A percentile compares a stretch with the other conserved stretches of the same genome.
phyloP scores from a whole-genome alignment of 1,140 invertebrate genomes.

The Eubasilissa regina region DNA sequence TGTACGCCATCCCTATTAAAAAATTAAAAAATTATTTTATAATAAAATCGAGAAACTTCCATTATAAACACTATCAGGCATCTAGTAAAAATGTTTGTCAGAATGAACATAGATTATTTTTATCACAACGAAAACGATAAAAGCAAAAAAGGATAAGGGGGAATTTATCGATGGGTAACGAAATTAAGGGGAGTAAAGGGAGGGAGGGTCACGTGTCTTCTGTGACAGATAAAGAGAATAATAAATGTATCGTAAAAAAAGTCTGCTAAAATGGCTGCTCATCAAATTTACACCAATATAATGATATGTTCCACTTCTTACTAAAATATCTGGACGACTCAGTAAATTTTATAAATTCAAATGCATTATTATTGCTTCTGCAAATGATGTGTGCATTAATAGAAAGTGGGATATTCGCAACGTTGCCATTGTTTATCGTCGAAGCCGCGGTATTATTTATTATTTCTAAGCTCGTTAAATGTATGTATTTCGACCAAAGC shows the following conservation, averaged over 20 bases:
- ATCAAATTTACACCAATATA: too few relatives aligned
- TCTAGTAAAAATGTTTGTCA: conserved; percentile 4
- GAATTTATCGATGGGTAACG: conserved; percentile 29
- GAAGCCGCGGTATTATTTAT: neutral
- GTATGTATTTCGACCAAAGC: conserved; percentile 20
- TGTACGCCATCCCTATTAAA: too few relatives aligned
- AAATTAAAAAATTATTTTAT: too few relatives aligned
- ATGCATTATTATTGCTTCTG: too few relatives aligned
- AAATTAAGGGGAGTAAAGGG: conserved; percentile 16
- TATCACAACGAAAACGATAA: conserved; percentile 9
- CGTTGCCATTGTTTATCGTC: conserved; percentile 15
- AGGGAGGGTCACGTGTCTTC: conserved; percentile 13
- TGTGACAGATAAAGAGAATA: conserved; percentile 15
- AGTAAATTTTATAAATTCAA: neutral
- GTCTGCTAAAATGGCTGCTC: conserved; percentile 5
- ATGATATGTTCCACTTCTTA: neutral
- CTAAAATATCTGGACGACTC: neutral
- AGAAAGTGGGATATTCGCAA: conserved; percentile 13
- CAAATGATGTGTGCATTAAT: neutral
- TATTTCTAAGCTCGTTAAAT: neutral
- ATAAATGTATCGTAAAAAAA: neutral
- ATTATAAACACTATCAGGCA: neutral
- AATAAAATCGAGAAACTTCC: neutral
- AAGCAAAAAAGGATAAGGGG: conserved; percentile 3
- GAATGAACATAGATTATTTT: conserved; percentile 15